These are phyloP conservation scores for Yponomeuta evonymella DNA, from an alignment of 2,888 invertebrate species.

Conservation along the genomic window DNA sequence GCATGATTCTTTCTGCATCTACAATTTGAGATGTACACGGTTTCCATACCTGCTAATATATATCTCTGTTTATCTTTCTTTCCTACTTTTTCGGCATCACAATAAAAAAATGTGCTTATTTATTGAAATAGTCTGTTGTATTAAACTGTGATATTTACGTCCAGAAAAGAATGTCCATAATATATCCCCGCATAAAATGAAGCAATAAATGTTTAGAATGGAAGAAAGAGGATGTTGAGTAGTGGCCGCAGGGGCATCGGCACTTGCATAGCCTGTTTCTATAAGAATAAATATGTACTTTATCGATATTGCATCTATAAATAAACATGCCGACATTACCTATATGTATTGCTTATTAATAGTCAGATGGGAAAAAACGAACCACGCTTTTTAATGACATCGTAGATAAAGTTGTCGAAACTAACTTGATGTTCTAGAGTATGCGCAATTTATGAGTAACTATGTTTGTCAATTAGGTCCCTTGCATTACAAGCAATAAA, in stretches of 20 bases:
- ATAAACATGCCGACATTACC: background rate
- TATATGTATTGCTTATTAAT: background rate
- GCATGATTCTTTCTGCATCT: too few species aligned
- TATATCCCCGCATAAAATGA: slow-evolving; percentile 43
- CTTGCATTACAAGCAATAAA: background rate
- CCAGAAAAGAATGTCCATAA: background rate
- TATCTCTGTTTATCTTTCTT: too few species aligned
- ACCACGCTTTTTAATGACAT: background rate
- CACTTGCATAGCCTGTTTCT: slow-evolving; percentile 10
- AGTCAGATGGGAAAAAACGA: background rate
- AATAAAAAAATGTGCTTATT: too few species aligned
- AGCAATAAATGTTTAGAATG: slow-evolving; percentile 53
- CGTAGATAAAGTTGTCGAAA: background rate
- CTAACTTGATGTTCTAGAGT: background rate
- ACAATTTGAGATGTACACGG: too few species aligned
- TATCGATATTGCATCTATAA: slow-evolving; percentile 11
- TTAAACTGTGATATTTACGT: slow-evolving; percentile 25
- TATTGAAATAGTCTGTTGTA: too few species aligned
- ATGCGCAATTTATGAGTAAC: background rate
- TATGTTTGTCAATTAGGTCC: background rate
- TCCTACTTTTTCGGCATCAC: too few species aligned
- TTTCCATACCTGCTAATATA: too few species aligned
- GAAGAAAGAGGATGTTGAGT: slow-evolving; percentile 27
- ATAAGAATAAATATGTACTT: slow-evolving; percentile 15
- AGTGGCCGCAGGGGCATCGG: slow-evolving; percentile 27